phyloP scores from a whole-genome alignment of 2,797 vertebrate genomes.

The Perdix hodgsoniae region DNA sequence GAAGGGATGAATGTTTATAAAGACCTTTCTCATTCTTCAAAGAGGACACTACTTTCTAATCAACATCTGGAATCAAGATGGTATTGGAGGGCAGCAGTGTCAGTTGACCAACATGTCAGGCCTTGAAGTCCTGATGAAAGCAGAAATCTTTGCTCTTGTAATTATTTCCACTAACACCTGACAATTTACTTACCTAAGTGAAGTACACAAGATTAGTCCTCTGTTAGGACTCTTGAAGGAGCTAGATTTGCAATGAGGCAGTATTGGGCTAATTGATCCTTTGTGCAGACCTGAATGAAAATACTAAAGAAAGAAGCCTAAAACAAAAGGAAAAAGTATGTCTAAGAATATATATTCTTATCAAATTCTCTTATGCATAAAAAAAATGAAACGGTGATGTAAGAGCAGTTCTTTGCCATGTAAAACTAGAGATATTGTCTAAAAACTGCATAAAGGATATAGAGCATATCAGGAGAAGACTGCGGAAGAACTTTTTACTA shows the following conservation, averaged over 20 bases:
- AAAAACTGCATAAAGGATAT: not conserved
- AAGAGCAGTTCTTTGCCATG: not conserved
- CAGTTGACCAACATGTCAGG: constrained; percentile 1
- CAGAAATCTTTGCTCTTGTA: not conserved
- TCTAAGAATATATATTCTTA: not conserved
- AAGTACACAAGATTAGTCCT: not conserved
- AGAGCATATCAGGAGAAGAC: not conserved
- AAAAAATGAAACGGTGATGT: not conserved
- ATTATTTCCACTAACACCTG: constrained; percentile 49
- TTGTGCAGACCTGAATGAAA: not conserved
- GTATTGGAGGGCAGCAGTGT: not conserved
- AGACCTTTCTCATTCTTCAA: not conserved
- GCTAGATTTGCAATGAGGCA: not conserved
- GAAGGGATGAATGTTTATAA: not conserved
- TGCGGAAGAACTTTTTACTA: constrained; percentile 48
- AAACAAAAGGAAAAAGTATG: not conserved
- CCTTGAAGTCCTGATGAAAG: constrained; percentile 51
- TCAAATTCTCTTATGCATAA: not conserved
- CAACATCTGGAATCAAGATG: constrained; percentile 3
- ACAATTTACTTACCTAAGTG: constrained; percentile 16
- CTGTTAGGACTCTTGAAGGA: not conserved
- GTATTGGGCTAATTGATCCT: not conserved
- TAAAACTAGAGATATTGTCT: not conserved
- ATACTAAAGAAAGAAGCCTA: not conserved
- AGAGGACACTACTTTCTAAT: not conserved